Conservation (phyloP, 2,113 vertebrate genomes). For the Psilopogon haemacephalus region DNA sequence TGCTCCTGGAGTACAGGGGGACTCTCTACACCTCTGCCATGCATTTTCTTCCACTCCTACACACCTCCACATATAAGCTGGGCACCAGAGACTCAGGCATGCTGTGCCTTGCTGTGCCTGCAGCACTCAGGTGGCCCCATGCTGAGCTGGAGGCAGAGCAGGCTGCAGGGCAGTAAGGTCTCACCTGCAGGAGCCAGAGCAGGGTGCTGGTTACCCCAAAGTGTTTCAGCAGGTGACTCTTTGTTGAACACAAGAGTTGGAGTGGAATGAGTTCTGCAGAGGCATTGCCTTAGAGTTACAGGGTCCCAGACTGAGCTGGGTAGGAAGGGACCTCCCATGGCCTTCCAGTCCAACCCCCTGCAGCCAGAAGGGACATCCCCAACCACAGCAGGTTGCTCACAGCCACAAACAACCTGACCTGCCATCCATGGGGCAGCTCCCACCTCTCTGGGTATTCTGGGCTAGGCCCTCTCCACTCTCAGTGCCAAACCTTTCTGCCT, state of each 20-base stretch:
- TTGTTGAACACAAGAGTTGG: neutral
- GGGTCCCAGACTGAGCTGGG: neutral
- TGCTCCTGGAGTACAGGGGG: no score
- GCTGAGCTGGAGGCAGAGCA: rapidly evolving
- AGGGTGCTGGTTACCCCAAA: neutral
- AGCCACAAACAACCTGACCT: neutral
- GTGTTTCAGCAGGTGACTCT: neutral
- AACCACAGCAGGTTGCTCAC: neutral
- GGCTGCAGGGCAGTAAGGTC: neutral
- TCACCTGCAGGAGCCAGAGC: neutral
- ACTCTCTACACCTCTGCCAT: rapidly evolving
- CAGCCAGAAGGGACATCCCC: neutral
- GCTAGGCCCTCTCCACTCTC: neutral
- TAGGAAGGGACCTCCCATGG: neutral
- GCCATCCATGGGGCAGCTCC: neutral
- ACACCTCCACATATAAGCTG: rapidly evolving
- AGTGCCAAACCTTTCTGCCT: neutral
- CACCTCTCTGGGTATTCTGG: neutral
- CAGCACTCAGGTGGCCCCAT: rapidly evolving
- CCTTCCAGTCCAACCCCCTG: neutral
- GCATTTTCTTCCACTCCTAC: neutral
- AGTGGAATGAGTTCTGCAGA: neutral
- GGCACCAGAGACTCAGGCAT: neutral
- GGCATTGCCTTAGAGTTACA: neutral
- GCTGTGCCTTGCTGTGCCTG: rapidly evolving